Conservation (phyloP, 2,797 vertebrate genomes). For the Pseudocheirus occidentalis region DNA sequence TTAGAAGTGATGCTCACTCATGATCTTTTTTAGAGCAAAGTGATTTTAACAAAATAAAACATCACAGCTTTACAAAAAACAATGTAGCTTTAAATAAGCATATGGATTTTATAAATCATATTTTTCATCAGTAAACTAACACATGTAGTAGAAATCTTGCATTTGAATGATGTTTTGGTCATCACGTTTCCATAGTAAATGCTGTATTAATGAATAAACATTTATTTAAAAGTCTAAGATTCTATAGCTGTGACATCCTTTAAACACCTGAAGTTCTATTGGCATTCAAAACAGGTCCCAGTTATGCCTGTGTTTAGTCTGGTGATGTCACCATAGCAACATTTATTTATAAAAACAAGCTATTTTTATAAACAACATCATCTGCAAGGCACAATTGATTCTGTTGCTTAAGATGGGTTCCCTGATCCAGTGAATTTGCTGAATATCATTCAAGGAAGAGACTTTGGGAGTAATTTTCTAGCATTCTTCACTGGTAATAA, state of each 20-base stretch:
- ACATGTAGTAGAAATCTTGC: conserved; percentile 45
- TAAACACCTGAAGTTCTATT: background rate
- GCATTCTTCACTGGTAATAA: conserved; percentile 13
- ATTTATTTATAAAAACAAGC: conserved; percentile 15
- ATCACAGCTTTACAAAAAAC: background rate
- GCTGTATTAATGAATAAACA: background rate
- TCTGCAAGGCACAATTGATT: background rate
- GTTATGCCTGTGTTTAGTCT: background rate
- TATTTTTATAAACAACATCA: background rate
- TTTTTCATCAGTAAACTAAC: conserved; percentile 72
- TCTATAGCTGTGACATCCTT: background rate
- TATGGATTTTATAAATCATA: conserved; percentile 73
- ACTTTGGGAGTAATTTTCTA: conserved; percentile 20
- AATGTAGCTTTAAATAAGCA: conserved; percentile 63
- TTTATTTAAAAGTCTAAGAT: background rate
- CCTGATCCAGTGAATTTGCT: background rate
- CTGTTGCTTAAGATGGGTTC: background rate
- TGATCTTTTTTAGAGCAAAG: conserved; percentile 53
- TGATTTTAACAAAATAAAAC: conserved; percentile 75
- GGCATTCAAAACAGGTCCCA: background rate
- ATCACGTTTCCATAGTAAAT: background rate
- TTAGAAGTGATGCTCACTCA: background rate
- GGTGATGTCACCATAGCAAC: background rate
- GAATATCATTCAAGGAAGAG: conserved; percentile 6
- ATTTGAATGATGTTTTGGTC: conserved; percentile 62